phyloP scores from a whole-genome alignment of 2,888 invertebrate genomes.

The Limnephilus marmoratus region DNA sequence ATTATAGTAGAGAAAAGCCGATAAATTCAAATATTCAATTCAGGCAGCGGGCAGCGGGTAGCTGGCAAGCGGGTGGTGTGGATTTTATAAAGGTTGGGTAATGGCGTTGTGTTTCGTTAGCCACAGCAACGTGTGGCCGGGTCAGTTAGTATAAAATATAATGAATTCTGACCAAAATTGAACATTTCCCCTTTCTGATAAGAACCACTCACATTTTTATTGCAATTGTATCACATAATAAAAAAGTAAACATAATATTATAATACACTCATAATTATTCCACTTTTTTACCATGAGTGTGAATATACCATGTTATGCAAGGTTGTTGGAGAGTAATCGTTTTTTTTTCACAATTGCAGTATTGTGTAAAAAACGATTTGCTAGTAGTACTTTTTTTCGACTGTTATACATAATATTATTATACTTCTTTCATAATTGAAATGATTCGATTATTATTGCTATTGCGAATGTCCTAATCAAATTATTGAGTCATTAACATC shows the following conservation, averaged over 20 bases:
- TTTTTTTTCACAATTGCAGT: not conserved
- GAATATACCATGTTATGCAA: not conserved
- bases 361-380: not conserved
- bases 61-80: no score
- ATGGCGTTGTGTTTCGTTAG: no score
- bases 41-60: no score
- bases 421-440: not conserved
- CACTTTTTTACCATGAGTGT: not conserved
- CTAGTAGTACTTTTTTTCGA: not conserved
- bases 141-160: no score
- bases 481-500: not conserved
- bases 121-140: no score
- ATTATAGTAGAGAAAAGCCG: no score
- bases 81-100: no score
- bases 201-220: not conserved
- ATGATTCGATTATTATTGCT: constrained; percentile 2
- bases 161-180: not conserved
- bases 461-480: not conserved
- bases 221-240: not conserved
- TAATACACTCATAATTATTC: not conserved
- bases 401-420: not conserved
- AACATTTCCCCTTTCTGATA: not conserved
- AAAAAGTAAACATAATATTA: not conserved
- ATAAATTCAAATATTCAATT: no score
- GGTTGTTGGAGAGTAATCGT: not conserved